Base-by-base conservation (phyloP, 2,113 vertebrate genomes). In the Micronycteris hirsuta region DNA sequence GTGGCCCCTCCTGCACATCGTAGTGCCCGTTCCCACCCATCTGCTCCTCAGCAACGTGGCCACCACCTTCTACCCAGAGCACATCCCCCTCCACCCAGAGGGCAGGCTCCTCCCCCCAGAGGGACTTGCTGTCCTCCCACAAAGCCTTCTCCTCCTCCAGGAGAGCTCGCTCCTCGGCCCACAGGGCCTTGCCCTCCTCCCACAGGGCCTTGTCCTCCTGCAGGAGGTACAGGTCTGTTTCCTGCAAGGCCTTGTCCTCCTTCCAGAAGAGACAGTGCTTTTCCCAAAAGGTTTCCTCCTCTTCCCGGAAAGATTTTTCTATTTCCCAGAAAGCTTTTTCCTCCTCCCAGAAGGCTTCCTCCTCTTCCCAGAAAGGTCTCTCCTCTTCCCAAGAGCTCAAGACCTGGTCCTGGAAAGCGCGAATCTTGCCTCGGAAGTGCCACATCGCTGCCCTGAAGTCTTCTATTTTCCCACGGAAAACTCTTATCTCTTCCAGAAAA, bases 321-420 rank as follows among this genome's bases (percentile, higher is more conserved):
- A 94, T 93, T 86, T 98, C 97, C 89, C 94, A 90, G 91, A 98
- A 95, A 31, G 36, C 9, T 33, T 95, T 96, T 81, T 98, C 97
- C 70, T 97, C 65, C 52, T 85, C 49, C 61, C 3, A n/a, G 93
- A 97, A 98, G 38, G n/a, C 82, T 81, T 88, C 84, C 87, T 97
- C 73, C 20, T 96, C 93, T 81, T 98, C 96, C 96, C 88, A 97
- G 31, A 96, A 77, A 49, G 81, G 52, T 20, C 61, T 97, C 70
- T 96, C 94, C 10, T 98, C 94, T 54, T 96, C 94, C 93, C 89
- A 54, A 52, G 94, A 97, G 13, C 70, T 89, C 76, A 94, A 67
- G 68, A 97, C 92, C 33, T 85, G 86, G 68, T 71, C 36, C 38
- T 91, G 89, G 91, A 98, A 97, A 47, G 33, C 63, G 15, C 1